Base-by-base conservation (phyloP, 2,113 vertebrate genomes). In the Zapus hudsonius region DNA sequence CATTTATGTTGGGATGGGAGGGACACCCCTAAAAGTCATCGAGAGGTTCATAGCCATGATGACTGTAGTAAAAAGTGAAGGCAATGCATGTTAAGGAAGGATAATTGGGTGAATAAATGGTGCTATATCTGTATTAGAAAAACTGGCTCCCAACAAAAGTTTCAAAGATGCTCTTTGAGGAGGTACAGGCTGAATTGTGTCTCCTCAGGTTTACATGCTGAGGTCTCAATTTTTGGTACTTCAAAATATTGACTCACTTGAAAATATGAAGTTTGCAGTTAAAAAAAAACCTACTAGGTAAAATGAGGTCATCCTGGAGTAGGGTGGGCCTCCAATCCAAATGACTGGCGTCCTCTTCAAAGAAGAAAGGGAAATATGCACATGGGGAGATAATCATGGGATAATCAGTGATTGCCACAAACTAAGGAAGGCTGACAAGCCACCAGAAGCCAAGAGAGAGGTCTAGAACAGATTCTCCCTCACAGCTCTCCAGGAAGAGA, bases 71-170 rank as follows among this genome's bases (percentile, higher is more conserved):
- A 69, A 6, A 70, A 89, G 73, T 44, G 84, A 92, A 76, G 23
- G 38, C 61, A 73, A 74, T 15, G 89, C 75, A 42, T 64, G 31
- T 70, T 92, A 87, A 81, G 57, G n/a, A 89, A 47, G 93, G 7
- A 87, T 31, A 15, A 78, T 4, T 57, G 33, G 16, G 76, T 90
- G 90, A 83, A 84, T 70, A 52, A 75, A 74, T 42, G 3, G 16
- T 78, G 36, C 17, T 70, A 19, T 44, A 57, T 64, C 27, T 87
- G 38, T 59, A 59, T 7, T 73, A 78, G 29, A 75, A 64, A 33
- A n/a, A 59, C 66, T 93, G 76, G 22, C 55, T 90, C 40, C 16
- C 57, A 82, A 38, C 66, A 47, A n/a, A n/a, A 78, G 38, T 64
- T 82, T 57, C 10, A 40, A 83, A 87, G 42, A 73, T 83, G 23